Evolutionary conservation across 2,888 invertebrate genomes (phyloP).

Genomic region (Drosophila paranaensis): DNA sequence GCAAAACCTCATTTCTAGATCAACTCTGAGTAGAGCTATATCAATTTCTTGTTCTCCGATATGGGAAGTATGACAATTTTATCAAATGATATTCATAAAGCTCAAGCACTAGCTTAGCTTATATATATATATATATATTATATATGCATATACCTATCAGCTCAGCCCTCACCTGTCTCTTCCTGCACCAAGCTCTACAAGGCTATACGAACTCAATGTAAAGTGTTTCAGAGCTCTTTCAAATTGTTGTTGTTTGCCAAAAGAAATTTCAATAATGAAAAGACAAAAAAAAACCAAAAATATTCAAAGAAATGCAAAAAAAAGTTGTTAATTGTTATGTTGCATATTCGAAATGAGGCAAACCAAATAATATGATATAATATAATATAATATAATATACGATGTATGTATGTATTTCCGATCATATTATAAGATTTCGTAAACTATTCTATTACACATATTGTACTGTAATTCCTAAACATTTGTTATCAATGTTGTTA

Average conservation of each 20-base stretch:
- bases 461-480: slow-evolving; percentile 69
- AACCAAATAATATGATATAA: slow-evolving; percentile 32
- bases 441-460: slow-evolving; percentile 56
- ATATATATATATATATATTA: no score
- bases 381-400: slow-evolving; percentile 18
- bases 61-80: no score
- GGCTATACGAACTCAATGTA: slow-evolving; percentile 28
- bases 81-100: not conserved
- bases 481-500: slow-evolving; percentile 74
- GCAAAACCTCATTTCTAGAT: not conserved
- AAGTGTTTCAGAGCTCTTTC: slow-evolving; percentile 44
- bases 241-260: slow-evolving; percentile 45
- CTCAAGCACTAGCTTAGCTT: no score
- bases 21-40: not conserved
- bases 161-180: not conserved
- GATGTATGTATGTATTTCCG: slow-evolving; percentile 28
- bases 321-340: slow-evolving; percentile 70
- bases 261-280: slow-evolving; percentile 10
- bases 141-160: not conserved
- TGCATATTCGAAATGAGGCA: slow-evolving; percentile 59
- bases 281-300: slow-evolving; percentile 9
- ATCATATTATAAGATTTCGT: slow-evolving; percentile 52
- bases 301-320: slow-evolving; percentile 17
- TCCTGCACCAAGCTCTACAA: slow-evolving; percentile 6
- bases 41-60: not conserved